Base-by-base conservation (phyloP, 1,140 invertebrate species). In the Leptopilina clavipes region DNA sequence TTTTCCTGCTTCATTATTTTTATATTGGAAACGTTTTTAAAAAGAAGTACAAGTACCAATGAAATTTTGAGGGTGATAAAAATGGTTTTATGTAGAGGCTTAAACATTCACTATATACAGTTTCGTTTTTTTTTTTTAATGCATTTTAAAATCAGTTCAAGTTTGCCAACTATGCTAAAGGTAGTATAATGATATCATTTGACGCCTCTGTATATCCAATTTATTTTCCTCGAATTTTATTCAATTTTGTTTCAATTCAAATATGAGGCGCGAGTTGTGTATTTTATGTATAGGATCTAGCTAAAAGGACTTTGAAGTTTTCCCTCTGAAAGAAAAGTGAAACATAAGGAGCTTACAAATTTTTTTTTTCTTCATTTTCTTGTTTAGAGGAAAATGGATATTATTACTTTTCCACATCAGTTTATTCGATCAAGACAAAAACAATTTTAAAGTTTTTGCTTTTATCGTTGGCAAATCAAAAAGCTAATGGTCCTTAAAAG, bases 401-500 rank as follows among this genome's bases (percentile, higher is more conserved):
- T 14, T 65, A 65, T 31, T n/a, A 65, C 59, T 65, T 65, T 65
- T 65, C 25, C n/a, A n/a, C 12, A 31, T 22, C n/a, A n/a, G n/a
- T 65, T 65, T 65, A 65, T 31, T 22, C 59, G 59, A 65, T 65
- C 6, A 65, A 7, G 59, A 25, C 22, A 31, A 25, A 59, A 65
- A n/a, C 3, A 22, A 37, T 25, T 65, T 31, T 65, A 14, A 65
- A 65, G 12, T 18, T 65, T n/a, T 65, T 14, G 59, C 25, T 65
- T 65, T 65, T 22, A 65, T 65, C 22, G 59, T 8, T 65, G 59
- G 59, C 11, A 65, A 31, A 65, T 65, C 22, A 19, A 65, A 65
- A 65, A 65, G 12, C 19, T 14, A 65, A 31, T 65, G 59, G 59
- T 65, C 22, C 59, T 25, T 65, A 31, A 52, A 65, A 31, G 6